Conservation (phyloP, 2,113 vertebrate species). For the Elgaria multicarinata region DNA sequence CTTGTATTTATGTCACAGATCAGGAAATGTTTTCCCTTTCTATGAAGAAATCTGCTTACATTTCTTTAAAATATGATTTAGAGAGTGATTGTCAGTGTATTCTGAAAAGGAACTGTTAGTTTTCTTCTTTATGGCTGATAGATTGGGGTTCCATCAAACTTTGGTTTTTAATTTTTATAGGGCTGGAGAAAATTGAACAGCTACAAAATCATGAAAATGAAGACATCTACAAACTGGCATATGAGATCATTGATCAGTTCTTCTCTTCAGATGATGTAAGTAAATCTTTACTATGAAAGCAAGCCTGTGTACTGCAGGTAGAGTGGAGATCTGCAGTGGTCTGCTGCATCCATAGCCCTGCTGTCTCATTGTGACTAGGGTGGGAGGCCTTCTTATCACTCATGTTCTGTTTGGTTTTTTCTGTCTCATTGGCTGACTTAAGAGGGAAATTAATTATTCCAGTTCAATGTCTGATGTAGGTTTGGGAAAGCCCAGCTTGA, state of each 20-base stretch:
- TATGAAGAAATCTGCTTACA: not conserved
- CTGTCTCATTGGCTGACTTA: not conserved
- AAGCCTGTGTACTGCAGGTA: not conserved
- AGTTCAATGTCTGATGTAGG: not conserved
- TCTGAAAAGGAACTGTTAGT: not conserved
- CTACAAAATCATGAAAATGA: constrained; percentile 99
- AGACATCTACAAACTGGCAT: constrained; percentile 99
- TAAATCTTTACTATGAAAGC: constrained; percentile 14
- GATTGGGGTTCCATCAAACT: not conserved
- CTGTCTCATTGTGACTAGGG: too few relatives aligned
- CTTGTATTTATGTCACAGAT: not conserved
- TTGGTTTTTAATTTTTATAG: constrained; percentile 70
- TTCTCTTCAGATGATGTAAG: constrained; percentile 99
- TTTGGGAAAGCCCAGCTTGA: not conserved
- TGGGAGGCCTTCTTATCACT: not conserved
- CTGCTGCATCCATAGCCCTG: not conserved
- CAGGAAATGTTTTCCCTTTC: not conserved
- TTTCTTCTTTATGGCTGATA: not conserved
- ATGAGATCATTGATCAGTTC: constrained; percentile 99
- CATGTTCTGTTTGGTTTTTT: not conserved
- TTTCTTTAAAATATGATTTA: not conserved
- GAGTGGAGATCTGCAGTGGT: not conserved
- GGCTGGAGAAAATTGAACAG: constrained; percentile 98
- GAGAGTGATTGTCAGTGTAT: not conserved
- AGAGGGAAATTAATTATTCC: not conserved